phyloP scores from a whole-genome alignment of 2,113 vertebrate species.

The Hippocampus guttulatus region DNA sequence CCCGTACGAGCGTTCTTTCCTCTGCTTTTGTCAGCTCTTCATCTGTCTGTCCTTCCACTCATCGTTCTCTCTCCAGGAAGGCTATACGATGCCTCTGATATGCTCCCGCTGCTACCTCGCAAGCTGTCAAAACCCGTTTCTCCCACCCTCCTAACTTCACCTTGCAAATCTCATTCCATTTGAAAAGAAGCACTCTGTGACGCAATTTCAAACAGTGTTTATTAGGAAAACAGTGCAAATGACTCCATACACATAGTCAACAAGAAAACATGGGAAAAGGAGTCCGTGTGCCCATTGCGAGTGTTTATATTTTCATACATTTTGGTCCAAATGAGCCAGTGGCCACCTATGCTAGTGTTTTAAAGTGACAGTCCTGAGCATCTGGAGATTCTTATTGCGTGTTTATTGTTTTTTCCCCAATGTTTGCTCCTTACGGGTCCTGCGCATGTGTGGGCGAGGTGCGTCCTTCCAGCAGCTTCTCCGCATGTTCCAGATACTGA shows the following conservation, averaged over 20 bases:
- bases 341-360: not conserved
- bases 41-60: slow-evolving; percentile 56
- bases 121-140: not conserved
- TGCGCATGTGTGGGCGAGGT: slow-evolving; percentile 45
- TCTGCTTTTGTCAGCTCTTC: slow-evolving; percentile 50
- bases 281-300: slow-evolving; percentile 6
- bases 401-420: not conserved
- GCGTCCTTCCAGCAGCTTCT: slow-evolving; percentile 73
- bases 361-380: not conserved
- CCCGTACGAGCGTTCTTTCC: slow-evolving; percentile 27
- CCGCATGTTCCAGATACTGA: slow-evolving; percentile 79
- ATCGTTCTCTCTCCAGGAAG: slow-evolving; percentile 53
- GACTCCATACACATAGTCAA: slow-evolving; percentile 25
- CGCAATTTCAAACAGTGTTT: slow-evolving; percentile 50
- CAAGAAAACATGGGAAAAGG: slow-evolving; percentile 13
- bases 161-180: not conserved
- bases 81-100: slow-evolving; percentile 22
- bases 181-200: not conserved
- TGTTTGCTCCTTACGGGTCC: not conserved
- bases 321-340: not conserved
- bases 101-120: slow-evolving; percentile 17
- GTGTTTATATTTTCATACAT: not conserved
- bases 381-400: not conserved
- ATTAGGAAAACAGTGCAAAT: slow-evolving; percentile 61
- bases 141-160: not conserved